Evolutionary conservation across 2,113 vertebrate genomes (phyloP).

Genomic region (Archilochus colubris): DNA sequence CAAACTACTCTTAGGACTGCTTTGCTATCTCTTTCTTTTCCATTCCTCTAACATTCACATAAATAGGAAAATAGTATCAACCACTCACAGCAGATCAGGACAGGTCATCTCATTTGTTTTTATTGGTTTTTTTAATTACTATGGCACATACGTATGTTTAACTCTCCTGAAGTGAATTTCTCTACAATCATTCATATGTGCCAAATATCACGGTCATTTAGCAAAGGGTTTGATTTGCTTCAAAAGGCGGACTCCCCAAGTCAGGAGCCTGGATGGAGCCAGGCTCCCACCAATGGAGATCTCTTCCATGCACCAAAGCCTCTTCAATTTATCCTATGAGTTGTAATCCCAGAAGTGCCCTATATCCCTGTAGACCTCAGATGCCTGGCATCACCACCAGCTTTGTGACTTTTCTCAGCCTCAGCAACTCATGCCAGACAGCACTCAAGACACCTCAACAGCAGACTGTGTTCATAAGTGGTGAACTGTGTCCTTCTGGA

Average conservation of each 20-base stretch:
- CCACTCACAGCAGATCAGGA: background rate
- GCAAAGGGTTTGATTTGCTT: background rate
- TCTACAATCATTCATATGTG: background rate
- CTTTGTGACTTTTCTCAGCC: background rate
- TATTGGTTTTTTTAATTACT: background rate
- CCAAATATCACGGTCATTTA: background rate
- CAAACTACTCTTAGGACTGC: background rate
- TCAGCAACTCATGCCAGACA: background rate
- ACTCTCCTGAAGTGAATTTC: background rate
- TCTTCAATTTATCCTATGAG: background rate
- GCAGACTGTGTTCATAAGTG: background rate
- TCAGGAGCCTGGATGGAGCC: background rate
- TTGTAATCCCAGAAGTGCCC: fast-evolving
- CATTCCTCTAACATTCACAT: background rate
- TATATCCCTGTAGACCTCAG: background rate
- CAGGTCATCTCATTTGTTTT: background rate
- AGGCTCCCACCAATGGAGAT: background rate
- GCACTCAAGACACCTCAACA: background rate
- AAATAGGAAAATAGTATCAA: background rate
- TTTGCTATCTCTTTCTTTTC: background rate
- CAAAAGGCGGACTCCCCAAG: background rate
- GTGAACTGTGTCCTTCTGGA: background rate
- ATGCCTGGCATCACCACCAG: background rate
- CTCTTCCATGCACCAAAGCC: background rate
- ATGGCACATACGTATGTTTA: background rate